These are phyloP conservation scores for Gymnothorax reevesii DNA, from an alignment of 2,797 vertebrate species.

Conservation along the genomic window DNA sequence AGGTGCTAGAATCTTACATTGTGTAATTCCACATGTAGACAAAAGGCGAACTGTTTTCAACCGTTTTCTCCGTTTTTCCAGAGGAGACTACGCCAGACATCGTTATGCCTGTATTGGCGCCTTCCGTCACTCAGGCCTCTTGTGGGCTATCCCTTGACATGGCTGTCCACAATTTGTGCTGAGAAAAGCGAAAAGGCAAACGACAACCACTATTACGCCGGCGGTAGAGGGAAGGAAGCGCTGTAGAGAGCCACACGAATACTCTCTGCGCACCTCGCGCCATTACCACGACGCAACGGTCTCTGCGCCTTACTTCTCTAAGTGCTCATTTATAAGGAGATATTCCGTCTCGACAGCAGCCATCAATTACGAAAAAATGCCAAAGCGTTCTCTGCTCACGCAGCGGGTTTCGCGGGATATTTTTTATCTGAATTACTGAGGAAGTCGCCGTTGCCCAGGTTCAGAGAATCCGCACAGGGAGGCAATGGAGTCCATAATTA, in stretches of 20 bases:
- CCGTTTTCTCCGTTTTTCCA: background rate
- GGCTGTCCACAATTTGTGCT: conserved; percentile 49
- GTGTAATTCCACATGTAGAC: background rate
- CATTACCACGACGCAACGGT: conserved; percentile 49
- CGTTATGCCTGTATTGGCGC: conserved; percentile 27
- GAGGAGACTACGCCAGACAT: background rate
- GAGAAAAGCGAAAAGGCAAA: conserved; percentile 41
- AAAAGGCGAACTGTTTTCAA: background rate
- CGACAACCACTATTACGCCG: conserved; percentile 23
- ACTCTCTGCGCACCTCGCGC: conserved; percentile 15
- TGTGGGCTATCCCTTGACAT: conserved; percentile 47
- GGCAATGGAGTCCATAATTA: conserved; percentile 38
- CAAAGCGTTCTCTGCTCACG: conserved; percentile 30
- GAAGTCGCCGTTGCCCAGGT: background rate
- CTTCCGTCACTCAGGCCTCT: conserved; percentile 44
- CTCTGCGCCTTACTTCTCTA: conserved; percentile 15
- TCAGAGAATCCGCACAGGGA: conserved; percentile 45
- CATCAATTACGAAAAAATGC: conserved; percentile 42
- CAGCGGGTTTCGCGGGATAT: background rate
- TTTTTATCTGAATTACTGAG: background rate
- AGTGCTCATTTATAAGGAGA: conserved; percentile 10
- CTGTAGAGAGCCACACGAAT: background rate
- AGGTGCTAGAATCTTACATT: background rate
- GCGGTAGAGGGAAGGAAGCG: conserved; percentile 16
- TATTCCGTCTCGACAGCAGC: conserved; percentile 19